A percentile compares a stretch with the other conserved stretches of the same genome.
These are phyloP conservation scores for Acanthiza pusilla DNA, from an alignment of 2,797 vertebrate genomes.

Conservation along the genomic window DNA sequence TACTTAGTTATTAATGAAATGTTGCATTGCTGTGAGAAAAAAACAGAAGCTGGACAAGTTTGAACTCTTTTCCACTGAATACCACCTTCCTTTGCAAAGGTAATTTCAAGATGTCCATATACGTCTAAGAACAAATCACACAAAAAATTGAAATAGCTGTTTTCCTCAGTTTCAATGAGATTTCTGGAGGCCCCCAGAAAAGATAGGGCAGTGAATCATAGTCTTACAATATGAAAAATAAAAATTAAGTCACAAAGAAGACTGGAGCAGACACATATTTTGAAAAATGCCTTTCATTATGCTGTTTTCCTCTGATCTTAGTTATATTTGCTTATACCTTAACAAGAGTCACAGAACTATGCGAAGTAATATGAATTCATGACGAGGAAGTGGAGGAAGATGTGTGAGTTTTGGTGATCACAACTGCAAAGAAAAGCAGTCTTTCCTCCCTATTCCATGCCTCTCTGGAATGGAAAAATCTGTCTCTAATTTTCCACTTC, in stretches of 20 bases:
- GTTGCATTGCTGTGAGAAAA: neutral
- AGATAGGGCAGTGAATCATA: neutral
- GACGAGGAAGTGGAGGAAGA: neutral
- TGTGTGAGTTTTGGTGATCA: neutral
- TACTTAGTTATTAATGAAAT: neutral
- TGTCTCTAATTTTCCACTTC: slow-evolving; percentile 57
- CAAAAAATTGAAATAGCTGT: neutral
- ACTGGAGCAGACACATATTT: neutral
- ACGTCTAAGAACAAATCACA: neutral
- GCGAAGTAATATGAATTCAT: neutral
- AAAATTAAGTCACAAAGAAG: neutral
- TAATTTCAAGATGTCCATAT: neutral
- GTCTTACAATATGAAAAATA: neutral
- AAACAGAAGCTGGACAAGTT: neutral
- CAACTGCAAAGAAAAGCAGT: neutral
- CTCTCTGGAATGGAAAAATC: slow-evolving; percentile 23
- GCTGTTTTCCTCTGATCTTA: neutral
- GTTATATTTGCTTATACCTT: neutral
- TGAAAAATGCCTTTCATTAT: neutral
- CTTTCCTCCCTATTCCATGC: neutral
- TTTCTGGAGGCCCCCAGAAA: neutral
- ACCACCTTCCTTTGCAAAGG: neutral
- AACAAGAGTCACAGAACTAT: neutral
- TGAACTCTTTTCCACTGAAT: neutral
- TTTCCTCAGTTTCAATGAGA: neutral